Conservation (phyloP, 2,797 vertebrate genomes). For the Perodicticus potto region DNA sequence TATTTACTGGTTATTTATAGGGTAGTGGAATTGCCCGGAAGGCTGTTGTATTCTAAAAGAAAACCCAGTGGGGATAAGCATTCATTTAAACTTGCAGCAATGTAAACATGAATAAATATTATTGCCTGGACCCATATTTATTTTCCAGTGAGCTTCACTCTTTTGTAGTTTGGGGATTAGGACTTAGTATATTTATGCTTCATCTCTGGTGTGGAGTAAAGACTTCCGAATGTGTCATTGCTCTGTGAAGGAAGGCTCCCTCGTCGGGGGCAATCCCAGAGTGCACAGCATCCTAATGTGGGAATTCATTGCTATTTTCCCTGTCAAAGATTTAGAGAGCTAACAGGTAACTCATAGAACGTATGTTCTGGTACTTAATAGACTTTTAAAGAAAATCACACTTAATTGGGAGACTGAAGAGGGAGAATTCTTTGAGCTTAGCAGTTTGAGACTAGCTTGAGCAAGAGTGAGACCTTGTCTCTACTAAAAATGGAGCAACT, state of each 20-base stretch:
- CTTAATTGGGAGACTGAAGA: too few relatives aligned
- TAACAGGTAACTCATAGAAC: neutral
- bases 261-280: neutral
- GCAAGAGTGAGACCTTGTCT: too few relatives aligned
- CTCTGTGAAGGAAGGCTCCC: neutral
- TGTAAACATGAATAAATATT: neutral
- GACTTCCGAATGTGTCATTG: neutral
- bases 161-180: neutral
- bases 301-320: neutral
- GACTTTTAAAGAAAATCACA: neutral
- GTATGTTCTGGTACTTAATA: neutral
- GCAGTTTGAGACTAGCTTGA: too few relatives aligned
- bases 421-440: too few relatives aligned
- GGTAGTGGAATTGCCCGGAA: neutral
- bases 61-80: neutral
- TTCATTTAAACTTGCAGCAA: neutral
- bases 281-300: neutral
- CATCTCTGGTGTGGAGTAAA: neutral
- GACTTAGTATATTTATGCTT: neutral
- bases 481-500: too few relatives aligned
- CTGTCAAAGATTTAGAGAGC: neutral
- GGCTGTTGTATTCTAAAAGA: neutral
- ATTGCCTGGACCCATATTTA: neutral
- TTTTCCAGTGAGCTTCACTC: neutral
- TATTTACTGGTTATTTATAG: neutral